Percentiles rank a stretch among this genome's conserved stretches.
phyloP scores from a whole-genome alignment of 2,888 invertebrate species.

The Plusia festucae region DNA sequence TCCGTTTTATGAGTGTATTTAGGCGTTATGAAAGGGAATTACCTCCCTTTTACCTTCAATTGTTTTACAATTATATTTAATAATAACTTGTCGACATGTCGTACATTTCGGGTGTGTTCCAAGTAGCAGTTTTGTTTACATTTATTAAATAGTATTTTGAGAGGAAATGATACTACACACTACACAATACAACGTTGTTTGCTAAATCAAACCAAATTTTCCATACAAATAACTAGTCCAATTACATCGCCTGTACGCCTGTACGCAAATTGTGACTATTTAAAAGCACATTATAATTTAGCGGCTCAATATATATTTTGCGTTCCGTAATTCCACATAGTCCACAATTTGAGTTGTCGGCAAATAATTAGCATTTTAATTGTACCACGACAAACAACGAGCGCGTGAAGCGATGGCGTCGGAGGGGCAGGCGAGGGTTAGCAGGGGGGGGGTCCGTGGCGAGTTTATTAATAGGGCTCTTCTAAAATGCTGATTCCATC shows the following conservation, averaged over 20 bases:
- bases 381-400: constrained; percentile 70
- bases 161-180: constrained; percentile 15
- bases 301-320: constrained; percentile 51
- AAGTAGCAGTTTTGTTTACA: too few relatives aligned
- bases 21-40: not conserved
- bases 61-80: not conserved
- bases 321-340: constrained; percentile 60
- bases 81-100: not conserved
- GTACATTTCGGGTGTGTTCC: too few relatives aligned
- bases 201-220: constrained; percentile 39
- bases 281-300: constrained; percentile 44
- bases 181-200: constrained; percentile 23
- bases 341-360: constrained; percentile 71
- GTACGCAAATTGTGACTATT: constrained; percentile 38
- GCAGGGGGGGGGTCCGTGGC: constrained; percentile 9
- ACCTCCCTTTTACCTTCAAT: constrained; percentile 10
- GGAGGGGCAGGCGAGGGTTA: constrained; percentile 30
- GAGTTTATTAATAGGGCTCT: constrained; percentile 58
- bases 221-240: constrained; percentile 28
- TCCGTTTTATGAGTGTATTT: not conserved
- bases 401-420: constrained; percentile 55
- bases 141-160: too few relatives aligned
- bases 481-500: constrained; percentile 64
- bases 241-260: constrained; percentile 21
- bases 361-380: constrained; percentile 84